A percentile compares a stretch with the other conserved stretches of the same genome.
phyloP scores from a whole-genome alignment of 2,888 invertebrate genomes.

The Palloptera scutellata region DNA sequence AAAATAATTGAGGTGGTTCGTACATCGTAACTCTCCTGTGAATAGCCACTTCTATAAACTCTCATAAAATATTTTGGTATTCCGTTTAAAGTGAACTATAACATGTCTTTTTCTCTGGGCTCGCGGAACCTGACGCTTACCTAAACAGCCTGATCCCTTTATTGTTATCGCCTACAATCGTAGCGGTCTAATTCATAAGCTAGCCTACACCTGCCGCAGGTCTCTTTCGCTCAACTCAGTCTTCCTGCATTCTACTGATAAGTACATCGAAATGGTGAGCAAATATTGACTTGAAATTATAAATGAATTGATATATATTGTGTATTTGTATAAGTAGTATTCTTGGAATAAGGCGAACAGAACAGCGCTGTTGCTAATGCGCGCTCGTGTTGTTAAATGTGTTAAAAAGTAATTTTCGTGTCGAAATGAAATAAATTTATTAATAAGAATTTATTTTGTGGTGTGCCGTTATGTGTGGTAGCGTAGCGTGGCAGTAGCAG shows the following conservation, averaged over 20 bases:
- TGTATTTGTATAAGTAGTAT: neutral
- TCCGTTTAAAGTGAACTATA: no score
- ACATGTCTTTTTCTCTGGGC: no score
- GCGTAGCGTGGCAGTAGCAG: neutral
- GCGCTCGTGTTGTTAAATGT: conserved; percentile 29
- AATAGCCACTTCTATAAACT: no score
- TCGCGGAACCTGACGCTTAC: no score
- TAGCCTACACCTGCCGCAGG: no score
- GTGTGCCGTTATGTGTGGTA: neutral
- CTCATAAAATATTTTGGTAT: no score
- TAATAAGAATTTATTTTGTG: neutral
- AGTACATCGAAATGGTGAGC: neutral
- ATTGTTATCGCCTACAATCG: no score
- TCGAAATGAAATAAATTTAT: conserved; percentile 13
- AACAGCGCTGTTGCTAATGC: neutral
- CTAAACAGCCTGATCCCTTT: no score
- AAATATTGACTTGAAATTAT: neutral
- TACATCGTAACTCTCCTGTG: no score
- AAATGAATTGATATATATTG: neutral
- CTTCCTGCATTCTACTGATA: neutral
- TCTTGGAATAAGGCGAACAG: neutral
- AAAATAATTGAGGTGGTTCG: no score
- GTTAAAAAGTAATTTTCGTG: conserved; percentile 18
- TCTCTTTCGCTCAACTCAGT: no score
- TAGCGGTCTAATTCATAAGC: no score